A percentile compares a stretch with the other conserved stretches of the same genome.
phyloP scores from a whole-genome alignment of 1,140 invertebrate species.

The Aradophagus sp. region DNA sequence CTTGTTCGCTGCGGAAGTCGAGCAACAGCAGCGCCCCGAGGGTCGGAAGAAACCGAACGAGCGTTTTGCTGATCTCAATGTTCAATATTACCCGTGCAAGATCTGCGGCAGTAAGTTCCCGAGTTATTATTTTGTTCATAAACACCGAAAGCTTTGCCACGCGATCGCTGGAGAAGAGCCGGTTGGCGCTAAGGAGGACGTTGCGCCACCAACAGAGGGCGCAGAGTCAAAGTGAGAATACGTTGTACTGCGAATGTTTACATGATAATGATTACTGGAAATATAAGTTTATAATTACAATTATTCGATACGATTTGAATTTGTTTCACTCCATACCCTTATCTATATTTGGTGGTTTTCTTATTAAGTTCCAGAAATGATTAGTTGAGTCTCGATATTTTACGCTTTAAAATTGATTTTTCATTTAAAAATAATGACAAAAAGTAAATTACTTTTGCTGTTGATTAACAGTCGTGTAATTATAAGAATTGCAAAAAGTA shows the following conservation, averaged over 20 bases:
- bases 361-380: no score
- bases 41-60: constrained; percentile 76
- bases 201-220: constrained; percentile 38
- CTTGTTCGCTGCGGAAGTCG: constrained; percentile 73
- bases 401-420: no score
- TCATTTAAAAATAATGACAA: no score
- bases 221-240: constrained; percentile 31
- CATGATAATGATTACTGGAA: constrained; percentile 30
- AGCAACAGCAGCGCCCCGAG: constrained; percentile 32
- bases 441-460: no score
- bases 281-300: constrained; percentile 42
- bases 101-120: constrained; percentile 93
- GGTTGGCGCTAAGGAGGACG: constrained; percentile 72
- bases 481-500: no score
- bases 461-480: no score
- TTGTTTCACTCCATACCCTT: no score
- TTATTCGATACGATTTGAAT: no score
- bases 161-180: constrained; percentile 69
- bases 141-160: constrained; percentile 90
- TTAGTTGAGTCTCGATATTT: no score
- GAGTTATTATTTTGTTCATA: constrained; percentile 94
- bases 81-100: constrained; percentile 94
- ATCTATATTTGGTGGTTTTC: no score
- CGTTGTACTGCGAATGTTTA: constrained; percentile 3
- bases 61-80: constrained; percentile 84